Percentiles rank a stretch among this genome's conserved stretches.
Evolutionary conservation across 2,888 invertebrate genomes (phyloP).

Genomic region (Flabesymbios commensalis): DNA sequence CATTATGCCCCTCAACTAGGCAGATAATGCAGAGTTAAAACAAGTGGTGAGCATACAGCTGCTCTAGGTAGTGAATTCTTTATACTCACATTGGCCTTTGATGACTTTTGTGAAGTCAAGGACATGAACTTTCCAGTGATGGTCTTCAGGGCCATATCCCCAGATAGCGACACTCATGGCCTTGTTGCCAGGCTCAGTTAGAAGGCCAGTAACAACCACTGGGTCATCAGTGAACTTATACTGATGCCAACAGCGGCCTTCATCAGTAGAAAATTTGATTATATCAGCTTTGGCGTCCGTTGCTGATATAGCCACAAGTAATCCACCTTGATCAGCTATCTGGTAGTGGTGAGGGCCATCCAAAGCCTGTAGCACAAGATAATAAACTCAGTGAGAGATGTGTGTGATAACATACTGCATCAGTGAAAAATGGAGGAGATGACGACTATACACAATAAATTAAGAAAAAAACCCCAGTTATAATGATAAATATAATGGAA

Average conservation of each 20-base stretch:
- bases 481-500: no score
- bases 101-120: constrained; percentile 55
- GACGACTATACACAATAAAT: no score
- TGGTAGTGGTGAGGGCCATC: constrained; percentile 57
- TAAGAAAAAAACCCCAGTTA: no score
- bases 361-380: constrained; percentile 49
- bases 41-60: no score
- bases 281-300: constrained; percentile 36
- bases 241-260: constrained; percentile 59
- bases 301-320: constrained; percentile 53
- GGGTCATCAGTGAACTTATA: constrained; percentile 51
- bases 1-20: no score
- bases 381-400: no score
- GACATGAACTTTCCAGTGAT: constrained; percentile 50
- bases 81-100: constrained; percentile 46
- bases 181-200: constrained; percentile 58
- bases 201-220: constrained; percentile 41
- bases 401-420: no score
- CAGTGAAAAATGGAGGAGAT: no score
- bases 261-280: constrained; percentile 58
- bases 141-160: constrained; percentile 46
- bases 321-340: constrained; percentile 58
- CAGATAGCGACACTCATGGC: constrained; percentile 55
- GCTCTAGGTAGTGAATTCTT: no score
- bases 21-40: no score